Base-by-base conservation (phyloP, 2,113 vertebrate species). In the Crotalus horridus region DNA sequence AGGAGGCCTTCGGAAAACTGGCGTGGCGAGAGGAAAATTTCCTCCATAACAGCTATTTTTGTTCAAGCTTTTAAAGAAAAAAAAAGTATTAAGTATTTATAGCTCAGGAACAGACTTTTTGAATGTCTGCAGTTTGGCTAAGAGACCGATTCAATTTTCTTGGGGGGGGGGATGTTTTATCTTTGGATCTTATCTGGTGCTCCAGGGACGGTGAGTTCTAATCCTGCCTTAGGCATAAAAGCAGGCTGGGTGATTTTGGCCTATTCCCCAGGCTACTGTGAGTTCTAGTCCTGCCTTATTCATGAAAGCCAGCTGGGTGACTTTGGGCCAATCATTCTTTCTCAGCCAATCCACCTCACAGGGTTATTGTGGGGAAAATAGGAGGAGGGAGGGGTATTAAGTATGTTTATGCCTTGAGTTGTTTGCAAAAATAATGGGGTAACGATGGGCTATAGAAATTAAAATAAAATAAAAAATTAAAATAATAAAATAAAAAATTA, bases 31-130 rank as follows among this genome's bases (percentile, higher is more conserved):
- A 2, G 74, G 20, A 24, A 13, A 88, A 92, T 94, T 94, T 95
- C 96, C 93, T 93, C 95, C 96, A 92, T 92, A 48, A 92, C 89
- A 89, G 95, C 92, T 96, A 92, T 94, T 96, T 96, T 93, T 93
- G 15, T 48, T 94, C 13, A 11, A 81, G 89, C 87, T 91, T 93
- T 94, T 69, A 13, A 33, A 74, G 15, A 61, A 92, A 93, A 89
- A 51, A 91, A 91, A 46, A 93, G 7, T 46, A 46, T 3, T 13
- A 4, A 91, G 87, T 69, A 59, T 58, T 93, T 93, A 29, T 81
- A 87, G 87, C 10, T 48, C 89, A 85, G 3, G 29, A 69, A 61
- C 87, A 43, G 55, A 51, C 43, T 21, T 54, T 86, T 53, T n/a
- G 43, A 33, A 59, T 85, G 59, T 61, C 29, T 61, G 15, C 54